Base-by-base conservation (phyloP, 2,113 vertebrate species). In the Puma concolor region DNA sequence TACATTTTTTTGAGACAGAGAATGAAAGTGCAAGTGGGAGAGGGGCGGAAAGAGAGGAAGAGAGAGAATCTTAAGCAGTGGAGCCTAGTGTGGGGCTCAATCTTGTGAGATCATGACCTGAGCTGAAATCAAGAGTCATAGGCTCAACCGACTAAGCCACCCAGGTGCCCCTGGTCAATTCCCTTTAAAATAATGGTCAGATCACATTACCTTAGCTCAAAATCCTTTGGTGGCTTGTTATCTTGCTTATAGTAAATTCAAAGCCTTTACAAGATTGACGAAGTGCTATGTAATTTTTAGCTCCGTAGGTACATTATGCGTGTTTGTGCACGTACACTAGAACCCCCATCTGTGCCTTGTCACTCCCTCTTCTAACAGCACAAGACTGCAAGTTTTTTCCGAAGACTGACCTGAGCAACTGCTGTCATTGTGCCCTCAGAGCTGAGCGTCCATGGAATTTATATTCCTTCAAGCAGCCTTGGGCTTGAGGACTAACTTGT, bases 281-380 rank as follows among this genome's bases (percentile, higher is more conserved):
- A 72, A 57, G 33, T 7, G 12, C 2, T 69, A 15, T 7, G 1
- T 25, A 52, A 67, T 19, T 23, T 52, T 64, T 57, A 36, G 0
- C 16, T 3, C 2, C 36, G 3, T 48, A n/a, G 33, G 16, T 23
- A 36, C 1, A 63, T n/a, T 48, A 2, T 54, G 50, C 2, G 4
- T 88, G 33, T 57, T 92, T 71, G 2, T 6, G 80, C 21, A 3
- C 0, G 64, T 27, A 25, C 16, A 5, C 23, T 71, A 13, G 31
- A 52, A 38, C 2, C 7, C 1, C 4, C 52, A 0, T 10, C 3
- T 71, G 3, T 48, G 5, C 2, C 10, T 2, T 36, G 0, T 57
- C 29, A 6, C 0, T 15, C 11, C 25, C 41, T 89, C 25, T 74
- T 76, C 25, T 38, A 17, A 16, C 12, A 84, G 44, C 27, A 66